These are phyloP conservation scores for Trichonephila clavipes DNA, from an alignment of 1,140 invertebrate genomes.

Conservation along the genomic window DNA sequence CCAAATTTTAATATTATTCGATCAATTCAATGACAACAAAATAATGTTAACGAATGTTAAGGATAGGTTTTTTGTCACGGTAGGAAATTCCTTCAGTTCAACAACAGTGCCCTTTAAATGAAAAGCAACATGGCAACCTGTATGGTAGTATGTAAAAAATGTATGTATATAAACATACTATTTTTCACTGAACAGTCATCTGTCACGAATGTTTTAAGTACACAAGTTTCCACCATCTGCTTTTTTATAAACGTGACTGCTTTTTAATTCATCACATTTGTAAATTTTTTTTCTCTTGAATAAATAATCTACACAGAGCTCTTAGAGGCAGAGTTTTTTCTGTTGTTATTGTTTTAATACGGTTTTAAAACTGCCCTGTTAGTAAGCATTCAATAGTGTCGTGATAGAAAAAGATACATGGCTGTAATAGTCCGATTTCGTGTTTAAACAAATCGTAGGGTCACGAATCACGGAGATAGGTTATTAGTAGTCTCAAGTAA, in stretches of 20 bases:
- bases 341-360: neutral
- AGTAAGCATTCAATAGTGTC: neutral
- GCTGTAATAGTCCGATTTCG: conserved; percentile 26
- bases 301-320: conserved; percentile 24
- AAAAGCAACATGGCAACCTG: neutral
- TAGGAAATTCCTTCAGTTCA: neutral
- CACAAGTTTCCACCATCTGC: neutral
- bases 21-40: no score
- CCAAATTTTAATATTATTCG: no score
- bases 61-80: neutral
- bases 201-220: neutral
- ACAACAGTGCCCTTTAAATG: neutral
- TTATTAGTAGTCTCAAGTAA: neutral
- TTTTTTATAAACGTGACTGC: neutral
- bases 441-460: conserved; percentile 10
- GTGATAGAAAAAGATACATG: neutral
- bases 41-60: no score
- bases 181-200: neutral
- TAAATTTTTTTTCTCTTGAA: neutral
- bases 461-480: conserved; percentile 26
- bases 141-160: neutral
- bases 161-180: neutral
- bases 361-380: neutral
- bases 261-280: neutral
- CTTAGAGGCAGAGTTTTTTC: neutral